Evolutionary conservation across 2,888 invertebrate genomes (phyloP), one percentile per base, ranked within the genome.

Genomic region (Nesidiocoris tenuis): DNA sequence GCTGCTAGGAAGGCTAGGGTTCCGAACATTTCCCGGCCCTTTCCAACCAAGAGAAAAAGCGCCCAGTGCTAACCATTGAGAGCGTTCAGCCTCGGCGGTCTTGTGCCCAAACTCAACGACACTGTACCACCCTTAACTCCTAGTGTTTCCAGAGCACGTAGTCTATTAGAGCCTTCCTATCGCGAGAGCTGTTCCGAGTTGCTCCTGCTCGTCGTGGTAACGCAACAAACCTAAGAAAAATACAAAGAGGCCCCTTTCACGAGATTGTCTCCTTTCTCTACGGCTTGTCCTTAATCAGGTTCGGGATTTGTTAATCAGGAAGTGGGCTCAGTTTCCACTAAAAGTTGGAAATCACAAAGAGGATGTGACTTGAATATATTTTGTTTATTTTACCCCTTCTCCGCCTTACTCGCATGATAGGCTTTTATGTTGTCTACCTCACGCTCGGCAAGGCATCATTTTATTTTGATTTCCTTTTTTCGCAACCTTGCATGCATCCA

Each of bases 131-230:
- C 39, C 12, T 39, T 54, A 67, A 67, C 67, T 67, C 25, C 71
- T 71, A 71, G 71, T 21, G 71, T 57, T 71, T 59, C 71, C 71
- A 71, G 59, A 17, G 21, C 71, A 71, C 71, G 71, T 71, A 71
- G 61, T 71, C 71, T 71, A 71, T 71, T 71, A 71, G 71, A 71
- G 59, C 56, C 55, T 54, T 21, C 67, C 67, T 67, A 67, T 67
- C 67, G 24, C 23, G 24, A 66, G 39, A 39, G 39, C 39, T 39
- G 39, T 39, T 39, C 39, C n/a, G n/a, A n/a, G n/a, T n/a, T n/a
- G n/a, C 39, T 39, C 12, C 39, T 39, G 19, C 18, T n/a, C 22
- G 67, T 55, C 55, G 22, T 56, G 18, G 22, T 22, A 55, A 55
- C 39, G 55, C 67, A 55, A 67, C 67, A 67, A 67, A 67, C 67